These are phyloP conservation scores for Brenthis ino DNA, from an alignment of 2,888 invertebrate species.

Conservation along the genomic window DNA sequence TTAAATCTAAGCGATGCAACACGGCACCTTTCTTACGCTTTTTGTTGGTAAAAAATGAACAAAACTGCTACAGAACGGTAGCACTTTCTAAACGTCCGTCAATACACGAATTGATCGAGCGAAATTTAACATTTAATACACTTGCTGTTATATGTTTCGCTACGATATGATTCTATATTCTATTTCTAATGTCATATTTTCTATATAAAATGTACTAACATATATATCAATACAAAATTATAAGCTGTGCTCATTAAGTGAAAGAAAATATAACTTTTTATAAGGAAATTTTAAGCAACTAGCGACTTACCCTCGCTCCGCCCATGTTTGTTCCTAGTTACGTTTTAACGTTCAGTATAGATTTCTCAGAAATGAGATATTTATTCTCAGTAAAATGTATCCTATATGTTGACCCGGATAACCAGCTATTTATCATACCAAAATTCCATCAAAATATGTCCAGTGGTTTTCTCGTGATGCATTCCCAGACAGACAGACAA, in stretches of 20 bases:
- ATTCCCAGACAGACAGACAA: too few species aligned
- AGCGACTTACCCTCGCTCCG: too few species aligned
- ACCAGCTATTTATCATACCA: too few species aligned
- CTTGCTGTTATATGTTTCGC: conserved; percentile 14
- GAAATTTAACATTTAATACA: conserved; percentile 27
- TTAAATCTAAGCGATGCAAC: conserved; percentile 13
- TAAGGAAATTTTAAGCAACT: too few species aligned
- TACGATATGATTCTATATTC: conserved; percentile 9
- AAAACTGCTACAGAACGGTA: conserved; percentile 53
- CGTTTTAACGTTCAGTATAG: too few species aligned
- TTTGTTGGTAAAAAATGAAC: conserved; percentile 55
- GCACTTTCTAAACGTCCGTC: conserved; percentile 67
- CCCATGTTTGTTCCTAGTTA: too few species aligned
- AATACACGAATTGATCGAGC: conserved; percentile 37
- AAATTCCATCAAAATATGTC: too few species aligned
- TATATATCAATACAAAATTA: neutral
- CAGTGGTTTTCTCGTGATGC: too few species aligned
- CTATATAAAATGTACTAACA: neutral
- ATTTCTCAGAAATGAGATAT: too few species aligned
- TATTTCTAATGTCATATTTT: neutral
- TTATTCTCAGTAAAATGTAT: too few species aligned
- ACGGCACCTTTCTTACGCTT: conserved; percentile 63
- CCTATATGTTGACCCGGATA: too few species aligned
- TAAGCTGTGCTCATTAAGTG: neutral
- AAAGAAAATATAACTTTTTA: too few species aligned